Percentiles rank a stretch among this genome's conserved stretches.
phyloP scores from a whole-genome alignment of 2,797 vertebrate species.

The Leptoclinus maculatus region DNA sequence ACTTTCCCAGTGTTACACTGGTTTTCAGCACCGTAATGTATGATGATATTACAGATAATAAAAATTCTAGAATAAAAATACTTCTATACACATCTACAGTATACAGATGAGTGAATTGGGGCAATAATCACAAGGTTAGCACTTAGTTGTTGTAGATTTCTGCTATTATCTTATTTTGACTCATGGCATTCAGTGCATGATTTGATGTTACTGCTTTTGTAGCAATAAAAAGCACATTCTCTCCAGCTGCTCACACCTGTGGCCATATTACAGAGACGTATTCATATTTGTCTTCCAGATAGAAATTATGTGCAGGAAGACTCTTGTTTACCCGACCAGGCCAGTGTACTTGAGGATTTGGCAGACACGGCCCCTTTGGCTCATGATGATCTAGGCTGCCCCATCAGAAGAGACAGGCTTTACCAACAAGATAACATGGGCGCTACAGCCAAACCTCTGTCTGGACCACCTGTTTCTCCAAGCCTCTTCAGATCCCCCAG shows the following conservation, averaged over 20 bases:
- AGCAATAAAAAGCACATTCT: constrained; percentile 82
- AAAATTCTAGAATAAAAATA: constrained; percentile 8
- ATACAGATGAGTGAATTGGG: constrained; percentile 44
- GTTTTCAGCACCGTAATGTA: constrained; percentile 47
- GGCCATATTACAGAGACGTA: constrained; percentile 81
- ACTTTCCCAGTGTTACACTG: constrained; percentile 46
- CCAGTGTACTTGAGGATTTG: constrained; percentile 82
- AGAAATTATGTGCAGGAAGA: constrained; percentile 88
- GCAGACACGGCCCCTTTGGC: constrained; percentile 82
- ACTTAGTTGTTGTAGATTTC: constrained; percentile 30
- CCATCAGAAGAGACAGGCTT: constrained; percentile 82
- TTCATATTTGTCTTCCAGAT: constrained; percentile 90
- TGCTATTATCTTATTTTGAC: constrained; percentile 83
- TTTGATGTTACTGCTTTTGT: constrained; percentile 76
- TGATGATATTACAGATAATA: constrained; percentile 21
- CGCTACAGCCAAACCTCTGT: constrained; percentile 79
- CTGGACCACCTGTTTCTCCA: constrained; percentile 81
- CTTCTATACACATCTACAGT: constrained; percentile 2
- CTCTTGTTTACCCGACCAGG: constrained; percentile 84
- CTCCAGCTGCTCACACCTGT: constrained; percentile 86
- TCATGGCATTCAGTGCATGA: constrained; percentile 82
- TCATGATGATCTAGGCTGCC: constrained; percentile 83
- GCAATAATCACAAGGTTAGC: constrained; percentile 41
- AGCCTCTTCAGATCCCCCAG: constrained; percentile 79
- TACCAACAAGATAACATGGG: constrained; percentile 77